Evolutionary conservation across 2,888 invertebrate species (phyloP).

Genomic region (Ichneumoninae sp.): DNA sequence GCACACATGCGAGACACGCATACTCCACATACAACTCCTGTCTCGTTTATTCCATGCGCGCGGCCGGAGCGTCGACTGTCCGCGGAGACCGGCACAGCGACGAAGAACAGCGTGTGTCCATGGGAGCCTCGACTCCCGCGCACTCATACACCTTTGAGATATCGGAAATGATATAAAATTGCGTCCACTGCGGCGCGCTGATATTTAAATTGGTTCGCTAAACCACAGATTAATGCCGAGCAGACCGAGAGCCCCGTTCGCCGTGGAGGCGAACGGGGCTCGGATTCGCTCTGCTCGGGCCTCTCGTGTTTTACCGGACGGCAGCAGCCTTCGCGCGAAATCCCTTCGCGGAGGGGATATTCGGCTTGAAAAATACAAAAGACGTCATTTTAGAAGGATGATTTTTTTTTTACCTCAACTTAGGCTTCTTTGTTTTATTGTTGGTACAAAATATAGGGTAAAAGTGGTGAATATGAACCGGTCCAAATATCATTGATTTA

Average conservation of each 20-base stretch:
- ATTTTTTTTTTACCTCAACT: not conserved
- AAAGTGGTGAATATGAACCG: no score
- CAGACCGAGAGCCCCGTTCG: slow-evolving; percentile 65
- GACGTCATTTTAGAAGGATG: not conserved
- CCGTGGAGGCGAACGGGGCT: slow-evolving; percentile 47
- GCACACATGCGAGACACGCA: slow-evolving; percentile 12
- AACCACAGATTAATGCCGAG: slow-evolving; percentile 83
- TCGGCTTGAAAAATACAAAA: not conserved
- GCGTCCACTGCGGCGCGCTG: slow-evolving; percentile 83
- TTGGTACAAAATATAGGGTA: not conserved
- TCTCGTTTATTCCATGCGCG: slow-evolving; percentile 44
- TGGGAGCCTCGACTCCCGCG: slow-evolving; percentile 69
- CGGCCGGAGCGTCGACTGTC: slow-evolving; percentile 23
- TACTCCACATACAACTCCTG: slow-evolving; percentile 13
- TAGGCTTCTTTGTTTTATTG: not conserved
- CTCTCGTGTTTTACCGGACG: slow-evolving; percentile 34
- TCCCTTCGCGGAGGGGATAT: slow-evolving; percentile 27
- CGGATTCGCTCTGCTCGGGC: not conserved
- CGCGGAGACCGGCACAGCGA: slow-evolving; percentile 22
- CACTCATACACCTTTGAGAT: slow-evolving; percentile 81
- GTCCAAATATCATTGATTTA: no score
- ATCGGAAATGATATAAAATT: slow-evolving; percentile 85
- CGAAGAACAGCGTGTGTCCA: slow-evolving; percentile 30
- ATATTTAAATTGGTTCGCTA: slow-evolving; percentile 85
- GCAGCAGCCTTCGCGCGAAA: slow-evolving; percentile 2